Percentiles rank a stretch among this genome's conserved stretches.
These are phyloP conservation scores for Apodemus speciosus DNA, from an alignment of 2,113 vertebrate genomes.

Conservation along the genomic window DNA sequence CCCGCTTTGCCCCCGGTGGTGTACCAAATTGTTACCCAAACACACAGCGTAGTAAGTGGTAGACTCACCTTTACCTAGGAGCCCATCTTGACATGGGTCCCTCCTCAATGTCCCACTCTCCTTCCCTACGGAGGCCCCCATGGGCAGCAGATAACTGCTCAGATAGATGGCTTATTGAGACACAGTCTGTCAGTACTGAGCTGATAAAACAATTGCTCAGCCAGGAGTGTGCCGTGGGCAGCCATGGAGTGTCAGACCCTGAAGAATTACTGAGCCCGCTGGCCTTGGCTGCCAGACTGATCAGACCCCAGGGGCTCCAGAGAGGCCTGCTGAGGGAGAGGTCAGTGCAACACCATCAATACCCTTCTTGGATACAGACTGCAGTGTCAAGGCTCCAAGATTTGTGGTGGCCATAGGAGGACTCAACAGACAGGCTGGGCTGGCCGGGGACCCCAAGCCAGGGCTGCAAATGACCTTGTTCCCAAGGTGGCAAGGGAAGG, in stretches of 20 bases:
- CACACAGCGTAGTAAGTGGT: no score
- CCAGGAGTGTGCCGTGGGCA: neutral
- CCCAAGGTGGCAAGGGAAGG: neutral
- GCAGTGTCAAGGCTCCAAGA: slow-evolving; percentile 66
- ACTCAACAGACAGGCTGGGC: neutral
- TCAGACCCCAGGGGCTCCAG: slow-evolving; percentile 48
- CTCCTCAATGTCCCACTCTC: neutral
- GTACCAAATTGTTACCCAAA: neutral
- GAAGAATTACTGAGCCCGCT: slow-evolving; percentile 65
- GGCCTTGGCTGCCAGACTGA: slow-evolving; percentile 68
- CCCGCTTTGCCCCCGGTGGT: neutral
- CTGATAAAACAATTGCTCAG: slow-evolving; percentile 54
- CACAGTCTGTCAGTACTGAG: slow-evolving; percentile 55
- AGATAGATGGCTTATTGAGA: slow-evolving; percentile 43
- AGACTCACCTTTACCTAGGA: neutral
- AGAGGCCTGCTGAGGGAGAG: slow-evolving; percentile 51
- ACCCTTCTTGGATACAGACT: slow-evolving; percentile 50
- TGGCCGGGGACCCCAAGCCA: neutral
- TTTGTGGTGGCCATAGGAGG: slow-evolving; percentile 43
- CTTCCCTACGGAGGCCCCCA: neutral
- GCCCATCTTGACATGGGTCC: neutral
- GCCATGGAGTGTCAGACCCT: slow-evolving; percentile 31
- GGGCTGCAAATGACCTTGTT: slow-evolving; percentile 34
- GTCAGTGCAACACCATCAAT: slow-evolving; percentile 74
- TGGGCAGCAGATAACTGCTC: slow-evolving; percentile 42